These are phyloP conservation scores for Stegodyphus mimosarum DNA, from an alignment of 1,140 invertebrate genomes.

Conservation along the genomic window DNA sequence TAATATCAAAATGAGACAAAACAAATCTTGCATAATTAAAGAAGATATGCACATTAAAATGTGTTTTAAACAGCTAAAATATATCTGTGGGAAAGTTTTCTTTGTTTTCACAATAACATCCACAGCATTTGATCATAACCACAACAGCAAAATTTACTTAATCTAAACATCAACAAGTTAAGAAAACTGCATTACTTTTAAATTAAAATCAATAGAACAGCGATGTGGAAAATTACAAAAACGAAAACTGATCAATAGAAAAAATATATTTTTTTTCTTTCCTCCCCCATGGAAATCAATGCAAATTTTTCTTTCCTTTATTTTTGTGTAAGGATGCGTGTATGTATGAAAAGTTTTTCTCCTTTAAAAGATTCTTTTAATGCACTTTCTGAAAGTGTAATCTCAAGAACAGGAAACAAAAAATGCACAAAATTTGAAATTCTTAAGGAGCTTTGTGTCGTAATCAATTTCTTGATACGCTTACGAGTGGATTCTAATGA, in stretches of 20 bases:
- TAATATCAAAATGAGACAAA: no score
- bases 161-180: no score
- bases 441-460: not conserved
- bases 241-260: constrained; percentile 3
- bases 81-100: no score
- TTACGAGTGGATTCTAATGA: not conserved
- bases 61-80: no score
- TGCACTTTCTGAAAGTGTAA: not conserved
- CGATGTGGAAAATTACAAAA: not conserved
- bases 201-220: constrained; percentile 18
- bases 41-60: no score
- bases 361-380: not conserved
- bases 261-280: not conserved
- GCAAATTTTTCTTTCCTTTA: no score
- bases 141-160: no score
- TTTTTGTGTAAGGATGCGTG: no score
- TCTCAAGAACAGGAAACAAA: not conserved
- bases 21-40: no score
- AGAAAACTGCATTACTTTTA: not conserved
- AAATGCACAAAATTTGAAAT: not conserved
- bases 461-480: constrained; percentile 11
- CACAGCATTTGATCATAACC: no score
- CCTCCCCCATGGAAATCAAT: no score
- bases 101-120: no score
- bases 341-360: not conserved